A percentile compares a stretch with the other conserved stretches of the same genome.
These are phyloP conservation scores for Epicampocera succincta DNA, from an alignment of 2,888 invertebrate species.

Conservation along the genomic window DNA sequence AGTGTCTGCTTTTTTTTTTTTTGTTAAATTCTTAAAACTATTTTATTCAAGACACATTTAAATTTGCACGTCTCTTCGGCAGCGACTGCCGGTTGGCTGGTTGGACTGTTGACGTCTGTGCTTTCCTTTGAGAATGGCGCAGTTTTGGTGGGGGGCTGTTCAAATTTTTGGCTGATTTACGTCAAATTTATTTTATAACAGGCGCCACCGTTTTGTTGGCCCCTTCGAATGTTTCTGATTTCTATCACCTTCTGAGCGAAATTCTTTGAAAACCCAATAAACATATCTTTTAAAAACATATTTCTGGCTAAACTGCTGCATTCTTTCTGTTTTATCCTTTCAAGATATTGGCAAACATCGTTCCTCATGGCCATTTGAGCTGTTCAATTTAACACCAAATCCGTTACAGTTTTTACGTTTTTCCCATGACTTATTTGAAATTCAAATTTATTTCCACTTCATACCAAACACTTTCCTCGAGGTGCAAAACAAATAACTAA, in stretches of 20 bases:
- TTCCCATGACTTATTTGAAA: slow-evolving; percentile 42
- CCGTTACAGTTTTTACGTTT: neutral
- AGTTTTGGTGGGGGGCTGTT: no score
- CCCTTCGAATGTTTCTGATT: slow-evolving; percentile 15
- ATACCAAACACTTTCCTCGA: slow-evolving; percentile 10
- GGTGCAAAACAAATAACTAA: slow-evolving; percentile 44
- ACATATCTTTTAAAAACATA: no score
- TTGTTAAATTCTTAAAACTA: slow-evolving; percentile 50
- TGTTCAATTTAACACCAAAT: neutral
- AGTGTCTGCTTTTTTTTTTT: slow-evolving; percentile 26
- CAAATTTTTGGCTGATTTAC: slow-evolving; percentile 52
- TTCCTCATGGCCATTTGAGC: neutral
- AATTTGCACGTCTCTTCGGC: slow-evolving; percentile 45
- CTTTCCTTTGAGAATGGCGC: slow-evolving; percentile 36
- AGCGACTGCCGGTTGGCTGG: neutral
- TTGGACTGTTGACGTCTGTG: slow-evolving; percentile 14
- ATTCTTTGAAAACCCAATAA: neutral
- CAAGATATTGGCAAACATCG: neutral
- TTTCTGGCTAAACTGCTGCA: no score
- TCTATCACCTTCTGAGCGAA: neutral
- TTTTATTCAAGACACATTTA: slow-evolving; percentile 54
- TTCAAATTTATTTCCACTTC: slow-evolving; percentile 23
- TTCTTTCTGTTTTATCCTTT: no score
- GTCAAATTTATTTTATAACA: slow-evolving; percentile 49
- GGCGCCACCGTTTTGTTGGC: slow-evolving; percentile 40